Conservation (phyloP, 2,888 invertebrate species). For the Eilema griseolum region DNA sequence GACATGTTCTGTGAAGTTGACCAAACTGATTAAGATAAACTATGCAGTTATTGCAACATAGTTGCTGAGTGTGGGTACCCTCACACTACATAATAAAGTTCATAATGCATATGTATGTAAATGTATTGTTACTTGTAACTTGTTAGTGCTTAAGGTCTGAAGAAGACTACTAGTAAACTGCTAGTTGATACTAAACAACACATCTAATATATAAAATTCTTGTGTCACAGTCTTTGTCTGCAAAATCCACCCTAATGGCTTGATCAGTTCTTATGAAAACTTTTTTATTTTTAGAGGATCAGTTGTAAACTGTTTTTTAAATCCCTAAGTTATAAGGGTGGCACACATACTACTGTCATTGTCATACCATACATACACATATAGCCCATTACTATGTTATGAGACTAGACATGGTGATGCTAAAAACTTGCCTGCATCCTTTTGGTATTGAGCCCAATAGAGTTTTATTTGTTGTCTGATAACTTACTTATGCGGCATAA, state of each 20-base stretch:
- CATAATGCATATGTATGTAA: background rate
- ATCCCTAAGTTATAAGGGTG: too few relatives aligned
- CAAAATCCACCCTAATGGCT: too few relatives aligned
- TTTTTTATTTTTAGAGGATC: too few relatives aligned
- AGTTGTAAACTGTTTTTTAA: too few relatives aligned
- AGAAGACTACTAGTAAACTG: background rate
- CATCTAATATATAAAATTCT: too few relatives aligned
- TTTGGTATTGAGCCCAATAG: background rate
- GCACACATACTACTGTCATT: too few relatives aligned
- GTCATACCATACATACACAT: too few relatives aligned
- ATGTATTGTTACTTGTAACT: background rate
- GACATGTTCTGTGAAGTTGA: background rate
- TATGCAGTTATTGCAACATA: background rate
- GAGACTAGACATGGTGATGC: too few relatives aligned
- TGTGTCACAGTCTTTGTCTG: too few relatives aligned
- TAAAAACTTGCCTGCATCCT: background rate
- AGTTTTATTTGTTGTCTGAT: background rate
- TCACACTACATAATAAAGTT: background rate
- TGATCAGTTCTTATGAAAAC: too few relatives aligned
- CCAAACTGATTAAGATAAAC: background rate
- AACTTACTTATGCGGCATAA: background rate
- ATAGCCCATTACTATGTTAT: too few relatives aligned
- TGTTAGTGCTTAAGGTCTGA: background rate
- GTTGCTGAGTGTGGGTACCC: constrained; percentile 1
- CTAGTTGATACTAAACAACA: too few relatives aligned